Evolutionary conservation across 2,113 vertebrate species (phyloP).

Genomic region (Microtus pennsylvanicus): DNA sequence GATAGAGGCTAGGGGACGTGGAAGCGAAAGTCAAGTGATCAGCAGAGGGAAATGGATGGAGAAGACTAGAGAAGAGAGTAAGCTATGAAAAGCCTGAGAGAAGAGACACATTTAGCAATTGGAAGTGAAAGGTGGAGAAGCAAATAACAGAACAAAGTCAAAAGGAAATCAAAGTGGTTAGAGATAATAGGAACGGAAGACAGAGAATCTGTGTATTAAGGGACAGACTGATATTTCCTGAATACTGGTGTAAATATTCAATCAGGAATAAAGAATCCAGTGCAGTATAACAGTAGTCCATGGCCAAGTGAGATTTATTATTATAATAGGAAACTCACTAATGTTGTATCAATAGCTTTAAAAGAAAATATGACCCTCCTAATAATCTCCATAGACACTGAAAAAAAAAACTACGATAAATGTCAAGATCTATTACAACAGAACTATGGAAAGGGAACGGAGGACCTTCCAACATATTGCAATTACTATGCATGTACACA

Average conservation of each 20-base stretch:
- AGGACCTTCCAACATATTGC: not conserved
- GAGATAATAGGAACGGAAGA: not conserved
- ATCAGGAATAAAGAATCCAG: not conserved
- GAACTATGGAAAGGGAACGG: not conserved
- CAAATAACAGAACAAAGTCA: not conserved
- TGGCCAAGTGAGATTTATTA: not conserved
- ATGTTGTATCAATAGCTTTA: not conserved
- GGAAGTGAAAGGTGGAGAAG: not conserved
- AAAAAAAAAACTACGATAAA: not conserved
- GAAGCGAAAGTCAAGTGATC: not conserved
- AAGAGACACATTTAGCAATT: not conserved
- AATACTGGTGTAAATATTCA: not conserved
- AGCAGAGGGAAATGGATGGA: not conserved
- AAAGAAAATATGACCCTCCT: not conserved
- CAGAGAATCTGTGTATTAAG: not conserved
- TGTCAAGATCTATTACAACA: slow-evolving; percentile 12
- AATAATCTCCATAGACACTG: not conserved
- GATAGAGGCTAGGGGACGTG: not conserved
- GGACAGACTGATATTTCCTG: not conserved
- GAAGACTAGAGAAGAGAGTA: not conserved
- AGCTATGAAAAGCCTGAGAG: not conserved
- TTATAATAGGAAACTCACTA: slow-evolving; percentile 29
- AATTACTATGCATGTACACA: not conserved
- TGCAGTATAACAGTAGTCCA: not conserved
- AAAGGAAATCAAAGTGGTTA: not conserved